These are phyloP conservation scores for Nesidiocoris tenuis DNA, from an alignment of 2,888 invertebrate species.

Conservation along the genomic window DNA sequence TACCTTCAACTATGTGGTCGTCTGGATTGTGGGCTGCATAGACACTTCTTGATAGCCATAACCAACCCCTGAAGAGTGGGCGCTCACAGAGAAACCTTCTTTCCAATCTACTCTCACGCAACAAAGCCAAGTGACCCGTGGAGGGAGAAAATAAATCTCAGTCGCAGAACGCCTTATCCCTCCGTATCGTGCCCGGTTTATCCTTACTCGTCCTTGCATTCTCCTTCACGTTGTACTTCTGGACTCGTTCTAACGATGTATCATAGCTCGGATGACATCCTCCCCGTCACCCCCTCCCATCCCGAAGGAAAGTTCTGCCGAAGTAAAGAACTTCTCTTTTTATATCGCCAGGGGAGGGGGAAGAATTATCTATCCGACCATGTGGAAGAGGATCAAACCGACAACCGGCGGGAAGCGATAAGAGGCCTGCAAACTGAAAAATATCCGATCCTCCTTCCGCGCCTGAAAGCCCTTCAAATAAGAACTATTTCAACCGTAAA, in stretches of 20 bases:
- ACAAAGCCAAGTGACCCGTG: not conserved
- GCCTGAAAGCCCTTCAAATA: constrained; percentile 16
- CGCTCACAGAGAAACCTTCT: not conserved
- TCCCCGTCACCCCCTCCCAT: not conserved
- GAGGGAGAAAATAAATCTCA: constrained; percentile 21
- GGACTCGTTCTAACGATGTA: constrained; percentile 27
- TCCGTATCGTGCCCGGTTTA: not conserved
- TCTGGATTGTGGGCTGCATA: no score
- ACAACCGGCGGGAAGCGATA: not conserved
- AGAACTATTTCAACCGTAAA: constrained; percentile 28
- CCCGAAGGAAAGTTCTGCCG: constrained; percentile 8
- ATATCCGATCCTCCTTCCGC: not conserved
- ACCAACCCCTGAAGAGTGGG: not conserved
- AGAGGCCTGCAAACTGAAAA: constrained; percentile 17
- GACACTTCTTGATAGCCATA: not conserved
- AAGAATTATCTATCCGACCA: constrained; percentile 26
- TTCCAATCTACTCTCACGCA: not conserved
- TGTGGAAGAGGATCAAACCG: not conserved
- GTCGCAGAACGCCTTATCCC: constrained; percentile 11
- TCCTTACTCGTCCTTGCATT: not conserved
- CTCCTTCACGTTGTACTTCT: not conserved
- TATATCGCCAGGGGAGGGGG: not conserved
- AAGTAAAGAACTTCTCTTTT: constrained; percentile 20
- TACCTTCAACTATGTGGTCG: no score
- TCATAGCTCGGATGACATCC: constrained; percentile 15